Conservation (phyloP, 2,113 vertebrate species). For the Chaenogobius annularis region DNA sequence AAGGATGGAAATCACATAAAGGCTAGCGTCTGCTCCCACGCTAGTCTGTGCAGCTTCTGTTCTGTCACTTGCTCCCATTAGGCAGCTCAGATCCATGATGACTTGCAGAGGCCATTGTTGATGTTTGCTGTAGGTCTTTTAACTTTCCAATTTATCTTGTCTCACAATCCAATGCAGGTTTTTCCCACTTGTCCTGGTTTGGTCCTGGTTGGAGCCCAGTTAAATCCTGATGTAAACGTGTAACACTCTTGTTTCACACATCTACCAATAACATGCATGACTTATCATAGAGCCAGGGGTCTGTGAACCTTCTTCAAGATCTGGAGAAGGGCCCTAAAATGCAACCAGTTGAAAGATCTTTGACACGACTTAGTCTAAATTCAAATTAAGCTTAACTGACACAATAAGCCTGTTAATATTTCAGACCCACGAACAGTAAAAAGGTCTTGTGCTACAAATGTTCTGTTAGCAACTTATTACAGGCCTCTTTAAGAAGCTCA, state of each 20-base stretch:
- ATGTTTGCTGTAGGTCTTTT: constrained; percentile 26
- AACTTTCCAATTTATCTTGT: background rate
- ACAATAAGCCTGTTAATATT: too few species aligned
- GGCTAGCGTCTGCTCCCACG: constrained; percentile 88
- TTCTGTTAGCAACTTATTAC: background rate
- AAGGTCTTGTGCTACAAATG: background rate
- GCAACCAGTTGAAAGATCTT: background rate
- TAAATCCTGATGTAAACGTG: background rate
- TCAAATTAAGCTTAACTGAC: background rate
- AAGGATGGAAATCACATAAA: constrained; percentile 93
- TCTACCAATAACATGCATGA: background rate
- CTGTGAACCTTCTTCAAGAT: background rate
- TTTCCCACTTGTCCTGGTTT: background rate
- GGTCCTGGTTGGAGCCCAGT: background rate
- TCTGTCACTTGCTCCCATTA: constrained; percentile 39
- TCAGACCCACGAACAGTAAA: background rate
- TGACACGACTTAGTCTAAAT: background rate
- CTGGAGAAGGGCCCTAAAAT: background rate
- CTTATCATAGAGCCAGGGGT: background rate
- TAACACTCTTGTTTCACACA: background rate
- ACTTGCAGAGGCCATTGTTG: constrained; percentile 48
- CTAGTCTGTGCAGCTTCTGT: constrained; percentile 83
- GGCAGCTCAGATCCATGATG: constrained; percentile 41
- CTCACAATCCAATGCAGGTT: background rate
- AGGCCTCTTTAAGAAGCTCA: background rate